Evolutionary conservation across 2,888 invertebrate genomes (phyloP).

Genomic region (Eulithis testata): DNA sequence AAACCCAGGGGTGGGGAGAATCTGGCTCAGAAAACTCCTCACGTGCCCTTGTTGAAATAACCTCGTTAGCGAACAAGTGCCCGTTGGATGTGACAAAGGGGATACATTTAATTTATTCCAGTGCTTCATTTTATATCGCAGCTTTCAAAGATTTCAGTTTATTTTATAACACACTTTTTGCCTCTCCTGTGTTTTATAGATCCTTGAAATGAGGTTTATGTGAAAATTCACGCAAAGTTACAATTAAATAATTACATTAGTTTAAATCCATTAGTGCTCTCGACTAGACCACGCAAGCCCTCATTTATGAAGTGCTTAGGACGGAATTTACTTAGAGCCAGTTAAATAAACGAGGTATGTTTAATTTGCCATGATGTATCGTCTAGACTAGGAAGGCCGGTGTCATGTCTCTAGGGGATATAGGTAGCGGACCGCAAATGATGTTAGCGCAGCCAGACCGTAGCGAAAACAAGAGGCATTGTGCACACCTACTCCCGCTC

Average conservation of each 20-base stretch:
- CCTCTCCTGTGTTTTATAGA: conserved; percentile 17
- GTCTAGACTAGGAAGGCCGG: conserved; percentile 71
- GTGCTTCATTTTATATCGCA: conserved; percentile 26
- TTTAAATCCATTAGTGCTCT: conserved; percentile 26
- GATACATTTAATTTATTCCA: conserved; percentile 33
- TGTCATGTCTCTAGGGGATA: conserved; percentile 65
- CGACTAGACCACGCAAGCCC: conserved; percentile 26
- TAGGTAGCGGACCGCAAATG: conserved; percentile 76
- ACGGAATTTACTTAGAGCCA: conserved; percentile 17
- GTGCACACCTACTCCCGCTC: conserved; percentile 45
- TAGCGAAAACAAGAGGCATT: conserved; percentile 58
- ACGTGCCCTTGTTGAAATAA: conserved; percentile 39
- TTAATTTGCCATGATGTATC: conserved; percentile 50
- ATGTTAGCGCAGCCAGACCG: conserved; percentile 72
- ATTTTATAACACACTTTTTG: conserved; percentile 11
- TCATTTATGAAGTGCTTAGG: conserved; percentile 20
- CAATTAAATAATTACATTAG: conserved; percentile 25
- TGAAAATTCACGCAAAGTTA: conserved; percentile 10
- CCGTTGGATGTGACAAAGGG: conserved; percentile 30
- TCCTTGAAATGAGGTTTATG: conserved; percentile 16
- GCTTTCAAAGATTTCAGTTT: conserved; percentile 19
- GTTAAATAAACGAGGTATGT: conserved; percentile 30
- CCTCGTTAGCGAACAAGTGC: conserved; percentile 40
- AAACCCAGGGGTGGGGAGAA: conserved; percentile 33
- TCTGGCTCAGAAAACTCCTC: conserved; percentile 33